These are phyloP conservation scores for Acanthosepion pharaonis DNA, from an alignment of 2,888 invertebrate species.

Conservation along the genomic window DNA sequence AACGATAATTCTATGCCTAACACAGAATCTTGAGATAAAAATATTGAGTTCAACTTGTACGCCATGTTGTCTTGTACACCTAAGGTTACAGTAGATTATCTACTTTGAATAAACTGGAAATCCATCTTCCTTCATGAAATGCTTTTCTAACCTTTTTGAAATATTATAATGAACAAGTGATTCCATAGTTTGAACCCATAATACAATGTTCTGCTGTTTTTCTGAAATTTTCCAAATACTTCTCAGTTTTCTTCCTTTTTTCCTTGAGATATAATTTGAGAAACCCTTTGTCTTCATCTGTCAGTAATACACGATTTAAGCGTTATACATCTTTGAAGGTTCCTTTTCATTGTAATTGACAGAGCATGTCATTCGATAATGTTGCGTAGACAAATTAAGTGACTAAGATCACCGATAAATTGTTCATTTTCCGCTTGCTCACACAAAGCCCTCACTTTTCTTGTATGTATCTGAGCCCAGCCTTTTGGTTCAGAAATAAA, in stretches of 20 bases:
- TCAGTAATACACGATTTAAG: background rate
- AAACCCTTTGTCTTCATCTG: background rate
- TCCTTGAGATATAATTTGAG: background rate
- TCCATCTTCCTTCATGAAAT: no score
- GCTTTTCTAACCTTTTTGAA: no score
- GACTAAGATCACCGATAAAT: background rate
- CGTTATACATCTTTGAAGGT: background rate
- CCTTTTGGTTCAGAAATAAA: background rate
- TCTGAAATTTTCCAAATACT: no score
- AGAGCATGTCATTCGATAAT: background rate
- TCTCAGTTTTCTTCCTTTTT: background rate
- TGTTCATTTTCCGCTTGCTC: background rate
- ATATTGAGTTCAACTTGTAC: no score
- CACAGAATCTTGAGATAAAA: no score
- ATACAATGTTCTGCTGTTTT: no score
- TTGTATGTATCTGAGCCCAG: background rate
- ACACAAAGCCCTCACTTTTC: background rate
- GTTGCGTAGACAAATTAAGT: background rate
- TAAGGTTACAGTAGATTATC: no score
- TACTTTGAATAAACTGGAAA: no score
- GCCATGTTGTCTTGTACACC: no score
- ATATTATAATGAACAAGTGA: no score
- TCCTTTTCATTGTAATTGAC: background rate
- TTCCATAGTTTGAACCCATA: no score
- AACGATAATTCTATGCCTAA: no score